Evolutionary conservation across 2,888 invertebrate species (phyloP).

Genomic region (Ligdia adustata): DNA sequence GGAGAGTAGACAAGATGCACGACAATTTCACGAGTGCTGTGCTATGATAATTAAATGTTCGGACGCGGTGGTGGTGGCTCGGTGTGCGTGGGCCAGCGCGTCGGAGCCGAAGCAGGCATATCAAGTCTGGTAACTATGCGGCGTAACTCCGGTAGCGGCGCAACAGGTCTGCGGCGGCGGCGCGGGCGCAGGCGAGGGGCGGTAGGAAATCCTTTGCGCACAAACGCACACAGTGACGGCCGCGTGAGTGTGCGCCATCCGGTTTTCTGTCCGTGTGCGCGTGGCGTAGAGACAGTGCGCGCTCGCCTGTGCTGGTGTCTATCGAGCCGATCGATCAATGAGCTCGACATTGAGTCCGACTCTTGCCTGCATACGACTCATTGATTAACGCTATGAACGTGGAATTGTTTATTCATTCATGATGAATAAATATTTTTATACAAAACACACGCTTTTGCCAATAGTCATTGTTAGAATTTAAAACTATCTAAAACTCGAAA

Average conservation of each 20-base stretch:
- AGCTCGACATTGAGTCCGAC: constrained; percentile 76
- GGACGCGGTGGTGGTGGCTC: constrained; percentile 55
- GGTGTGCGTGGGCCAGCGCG: constrained; percentile 66
- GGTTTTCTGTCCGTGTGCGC: constrained; percentile 73
- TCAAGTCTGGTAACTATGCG: constrained; percentile 83
- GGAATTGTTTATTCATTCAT: constrained; percentile 83
- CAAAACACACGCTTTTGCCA: constrained; percentile 52
- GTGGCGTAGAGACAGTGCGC: constrained; percentile 48
- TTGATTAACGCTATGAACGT: constrained; percentile 83
- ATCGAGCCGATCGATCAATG: constrained; percentile 82
- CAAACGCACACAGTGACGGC: constrained; percentile 60
- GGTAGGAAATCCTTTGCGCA: constrained; percentile 80
- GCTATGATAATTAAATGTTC: constrained; percentile 77
- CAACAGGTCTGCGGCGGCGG: constrained; percentile 82
- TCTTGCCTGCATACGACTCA: constrained; percentile 82
- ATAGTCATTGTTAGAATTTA: neutral
- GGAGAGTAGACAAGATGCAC: constrained; percentile 70
- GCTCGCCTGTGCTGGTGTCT: constrained; percentile 62
- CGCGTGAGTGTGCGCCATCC: constrained; percentile 73
- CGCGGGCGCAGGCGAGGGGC: constrained; percentile 63
- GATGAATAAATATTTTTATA: constrained; percentile 78
- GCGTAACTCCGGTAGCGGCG: constrained; percentile 84
- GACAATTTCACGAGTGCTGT: constrained; percentile 75
- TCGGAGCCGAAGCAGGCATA: constrained; percentile 69
- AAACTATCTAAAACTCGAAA: neutral